phyloP scores from a whole-genome alignment of 2,888 invertebrate genomes.

The Dioctria linearis region DNA sequence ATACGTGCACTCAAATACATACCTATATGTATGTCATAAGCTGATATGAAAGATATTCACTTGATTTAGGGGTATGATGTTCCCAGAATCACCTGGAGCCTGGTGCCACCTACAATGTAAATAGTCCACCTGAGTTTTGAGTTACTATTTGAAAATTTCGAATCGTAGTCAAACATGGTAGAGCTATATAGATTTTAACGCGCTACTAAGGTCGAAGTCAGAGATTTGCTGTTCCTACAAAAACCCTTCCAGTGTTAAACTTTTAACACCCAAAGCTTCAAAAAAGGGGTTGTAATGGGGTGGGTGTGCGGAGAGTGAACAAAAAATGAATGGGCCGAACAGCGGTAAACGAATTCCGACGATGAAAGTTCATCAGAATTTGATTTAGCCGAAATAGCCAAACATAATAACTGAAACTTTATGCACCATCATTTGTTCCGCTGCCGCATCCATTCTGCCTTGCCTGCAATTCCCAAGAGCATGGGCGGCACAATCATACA shows the following conservation, averaged over 20 bases:
- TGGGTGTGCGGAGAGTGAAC: not conserved
- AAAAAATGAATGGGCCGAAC: not conserved
- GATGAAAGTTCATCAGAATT: conserved; percentile 10
- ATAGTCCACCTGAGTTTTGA: not conserved
- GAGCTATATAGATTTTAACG: not conserved
- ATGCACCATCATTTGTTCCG: not conserved
- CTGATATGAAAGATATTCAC: no score
- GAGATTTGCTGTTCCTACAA: not conserved
- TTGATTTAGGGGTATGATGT: no score
- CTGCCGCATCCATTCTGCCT: not conserved
- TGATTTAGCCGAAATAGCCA: conserved; percentile 22
- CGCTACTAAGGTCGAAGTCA: not conserved
- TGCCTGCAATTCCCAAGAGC: not conserved
- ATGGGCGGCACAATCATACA: not conserved
- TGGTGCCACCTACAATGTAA: not conserved
- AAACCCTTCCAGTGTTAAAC: not conserved
- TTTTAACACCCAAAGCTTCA: not conserved
- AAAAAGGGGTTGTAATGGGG: no score
- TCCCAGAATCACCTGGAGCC: not conserved
- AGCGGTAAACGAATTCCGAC: conserved; percentile 1
- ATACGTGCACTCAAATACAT: no score
- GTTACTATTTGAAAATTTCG: not conserved
- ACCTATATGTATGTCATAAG: no score
- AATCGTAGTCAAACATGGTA: not conserved
- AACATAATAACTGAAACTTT: conserved; percentile 6